Percentiles rank a stretch among this genome's conserved stretches.
phyloP scores from a whole-genome alignment of 2,113 vertebrate genomes.

The Columba janthina region DNA sequence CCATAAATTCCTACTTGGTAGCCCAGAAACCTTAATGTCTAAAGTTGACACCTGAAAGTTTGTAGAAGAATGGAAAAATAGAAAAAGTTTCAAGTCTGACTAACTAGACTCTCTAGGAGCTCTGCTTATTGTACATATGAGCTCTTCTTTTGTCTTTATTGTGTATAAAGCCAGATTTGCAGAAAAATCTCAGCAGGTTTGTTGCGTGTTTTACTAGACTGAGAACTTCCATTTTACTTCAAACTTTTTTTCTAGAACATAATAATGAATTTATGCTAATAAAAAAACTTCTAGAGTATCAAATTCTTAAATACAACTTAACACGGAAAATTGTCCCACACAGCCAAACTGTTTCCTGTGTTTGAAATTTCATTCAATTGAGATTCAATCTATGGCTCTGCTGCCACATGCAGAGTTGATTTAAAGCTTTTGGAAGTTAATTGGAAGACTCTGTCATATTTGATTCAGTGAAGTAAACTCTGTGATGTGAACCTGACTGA shows the following conservation, averaged over 20 bases:
- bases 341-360: not conserved
- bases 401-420: not conserved
- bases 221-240: not conserved
- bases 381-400: not conserved
- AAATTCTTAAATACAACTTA: not conserved
- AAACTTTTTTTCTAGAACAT: not conserved
- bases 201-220: not conserved
- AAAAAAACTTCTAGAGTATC: not conserved
- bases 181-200: not conserved
- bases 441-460: not conserved
- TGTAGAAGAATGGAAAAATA: not conserved
- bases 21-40: not conserved
- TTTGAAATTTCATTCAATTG: not conserved
- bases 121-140: not conserved
- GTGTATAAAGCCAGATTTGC: not conserved
- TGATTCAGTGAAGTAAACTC: not conserved
- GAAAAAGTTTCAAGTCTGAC: not conserved
- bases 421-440: not conserved
- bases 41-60: not conserved
- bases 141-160: not conserved
- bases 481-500: not conserved
- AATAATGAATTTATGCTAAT: not conserved
- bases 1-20: not conserved
- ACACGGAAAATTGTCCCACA: not conserved
- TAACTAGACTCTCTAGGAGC: not conserved